phyloP scores from a whole-genome alignment of 1,140 invertebrate genomes.

The Nasonia giraulti region DNA sequence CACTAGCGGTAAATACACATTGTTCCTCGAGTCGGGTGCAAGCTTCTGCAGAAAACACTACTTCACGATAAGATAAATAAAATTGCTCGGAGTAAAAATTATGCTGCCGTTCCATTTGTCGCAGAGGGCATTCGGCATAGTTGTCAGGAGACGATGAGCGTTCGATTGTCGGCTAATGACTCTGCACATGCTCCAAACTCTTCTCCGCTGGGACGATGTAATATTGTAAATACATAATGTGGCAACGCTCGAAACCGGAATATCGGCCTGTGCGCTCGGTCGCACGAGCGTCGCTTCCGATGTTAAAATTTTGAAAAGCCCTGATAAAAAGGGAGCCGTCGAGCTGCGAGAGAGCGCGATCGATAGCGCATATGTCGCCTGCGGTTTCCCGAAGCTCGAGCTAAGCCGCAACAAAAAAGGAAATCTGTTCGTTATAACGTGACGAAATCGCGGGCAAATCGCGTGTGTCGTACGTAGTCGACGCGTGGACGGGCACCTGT shows the following conservation, averaged over 20 bases:
- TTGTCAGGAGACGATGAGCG: too few species aligned
- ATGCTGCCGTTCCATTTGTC: too few species aligned
- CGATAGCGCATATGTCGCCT: slow-evolving; percentile 55
- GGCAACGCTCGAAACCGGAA: not conserved
- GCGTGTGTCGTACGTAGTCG: slow-evolving; percentile 9
- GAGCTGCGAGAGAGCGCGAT: slow-evolving; percentile 22
- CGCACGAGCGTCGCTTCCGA: not conserved
- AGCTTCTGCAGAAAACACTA: too few species aligned
- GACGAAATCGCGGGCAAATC: slow-evolving; percentile 57
- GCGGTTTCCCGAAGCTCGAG: slow-evolving; percentile 24
- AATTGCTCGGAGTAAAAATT: too few species aligned
- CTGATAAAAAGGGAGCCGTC: not conserved
- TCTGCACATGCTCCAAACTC: too few species aligned
- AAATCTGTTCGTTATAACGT: slow-evolving; percentile 55
- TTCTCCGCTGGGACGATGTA: too few species aligned
- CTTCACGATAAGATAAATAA: too few species aligned
- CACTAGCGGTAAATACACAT: too few species aligned
- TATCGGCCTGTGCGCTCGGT: not conserved
- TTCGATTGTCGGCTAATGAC: too few species aligned
- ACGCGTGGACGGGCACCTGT: slow-evolving; percentile 23
- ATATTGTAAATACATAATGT: too few species aligned
- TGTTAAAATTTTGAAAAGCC: not conserved
- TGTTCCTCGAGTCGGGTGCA: too few species aligned
- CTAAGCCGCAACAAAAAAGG: slow-evolving; percentile 31
- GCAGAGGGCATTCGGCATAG: too few species aligned